Evolutionary conservation across 1,140 invertebrate species (phyloP).

Genomic region (Hypsibius dujardini): DNA sequence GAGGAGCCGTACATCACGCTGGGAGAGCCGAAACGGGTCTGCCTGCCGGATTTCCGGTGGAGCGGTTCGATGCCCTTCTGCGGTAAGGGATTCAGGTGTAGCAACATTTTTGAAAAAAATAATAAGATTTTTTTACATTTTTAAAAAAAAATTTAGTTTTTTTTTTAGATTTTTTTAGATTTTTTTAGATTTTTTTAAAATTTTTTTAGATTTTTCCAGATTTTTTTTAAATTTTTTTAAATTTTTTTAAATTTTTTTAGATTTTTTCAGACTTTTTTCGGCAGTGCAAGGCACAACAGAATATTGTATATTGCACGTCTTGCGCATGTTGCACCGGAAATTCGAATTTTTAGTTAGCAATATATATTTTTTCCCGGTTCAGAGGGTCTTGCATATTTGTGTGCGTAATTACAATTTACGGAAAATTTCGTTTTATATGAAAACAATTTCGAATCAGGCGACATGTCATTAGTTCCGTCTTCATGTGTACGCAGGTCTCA

Average conservation of each 20-base stretch:
- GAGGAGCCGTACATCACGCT: slow-evolving; percentile 8
- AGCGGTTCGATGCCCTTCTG: slow-evolving; percentile 12
- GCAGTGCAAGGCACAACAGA: no score
- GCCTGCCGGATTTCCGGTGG: slow-evolving; percentile 7
- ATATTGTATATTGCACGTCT: no score
- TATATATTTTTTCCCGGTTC: no score
- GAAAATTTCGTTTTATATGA: neutral
- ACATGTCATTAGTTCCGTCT: neutral
- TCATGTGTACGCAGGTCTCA: slow-evolving; percentile 8
- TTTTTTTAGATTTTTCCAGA: no score
- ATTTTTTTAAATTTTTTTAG: no score
- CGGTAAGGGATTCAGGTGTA: neutral
- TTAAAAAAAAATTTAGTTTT: neutral
- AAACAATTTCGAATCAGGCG: neutral
- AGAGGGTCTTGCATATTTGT: no score
- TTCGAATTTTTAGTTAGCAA: no score
- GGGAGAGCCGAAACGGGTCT: neutral
- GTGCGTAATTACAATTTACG: neutral
- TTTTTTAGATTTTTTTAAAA: neutral
- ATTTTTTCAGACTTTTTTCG: no score
- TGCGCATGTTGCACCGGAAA: no score
- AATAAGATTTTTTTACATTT: neutral
- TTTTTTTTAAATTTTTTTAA: no score
- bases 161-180: neutral
- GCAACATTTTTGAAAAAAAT: no score